Evolutionary conservation across 2,797 vertebrate genomes (phyloP).

Genomic region (Jordanella pulchra): DNA sequence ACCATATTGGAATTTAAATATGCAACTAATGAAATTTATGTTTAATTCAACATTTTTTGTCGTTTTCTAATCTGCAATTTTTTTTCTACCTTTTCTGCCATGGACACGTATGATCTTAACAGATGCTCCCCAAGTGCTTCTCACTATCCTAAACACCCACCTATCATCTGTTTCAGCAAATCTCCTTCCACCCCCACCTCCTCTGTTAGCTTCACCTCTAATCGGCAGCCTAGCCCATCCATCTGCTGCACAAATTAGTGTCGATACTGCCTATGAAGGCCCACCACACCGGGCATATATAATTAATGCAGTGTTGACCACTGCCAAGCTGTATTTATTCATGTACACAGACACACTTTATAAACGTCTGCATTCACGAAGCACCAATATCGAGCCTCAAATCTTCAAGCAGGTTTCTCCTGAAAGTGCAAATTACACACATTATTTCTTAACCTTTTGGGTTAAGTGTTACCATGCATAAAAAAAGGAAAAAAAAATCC

Average conservation of each 20-base stretch:
- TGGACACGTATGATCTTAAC: conserved; percentile 58
- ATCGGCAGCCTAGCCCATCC: conserved; percentile 62
- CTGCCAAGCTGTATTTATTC: conserved; percentile 59
- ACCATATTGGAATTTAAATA: conserved; percentile 6
- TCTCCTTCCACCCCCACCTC: conserved; percentile 66
- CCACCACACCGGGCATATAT: conserved; percentile 40
- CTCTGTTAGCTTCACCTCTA: conserved; percentile 70
- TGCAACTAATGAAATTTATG: conserved; percentile 8
- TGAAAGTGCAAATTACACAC: conserved; percentile 18
- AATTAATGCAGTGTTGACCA: conserved; percentile 60
- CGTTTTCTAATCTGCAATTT: conserved; percentile 28
- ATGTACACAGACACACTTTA: conserved; percentile 47
- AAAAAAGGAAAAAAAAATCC: conserved; percentile 55
- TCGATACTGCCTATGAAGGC: conserved; percentile 41
- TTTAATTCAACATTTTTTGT: conserved; percentile 17
- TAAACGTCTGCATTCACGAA: conserved; percentile 35
- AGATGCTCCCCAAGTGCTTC: conserved; percentile 70
- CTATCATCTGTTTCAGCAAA: conserved; percentile 69
- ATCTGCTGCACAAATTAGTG: conserved; percentile 64
- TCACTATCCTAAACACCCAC: conserved; percentile 70
- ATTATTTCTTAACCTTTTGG: conserved; percentile 36
- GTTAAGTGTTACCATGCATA: conserved; percentile 43
- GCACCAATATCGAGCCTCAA: conserved; percentile 8
- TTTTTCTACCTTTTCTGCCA: conserved; percentile 27
- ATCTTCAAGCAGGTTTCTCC: conserved; percentile 3